These are phyloP conservation scores for Eilema griseolum DNA, from an alignment of 2,888 invertebrate genomes.

Conservation along the genomic window DNA sequence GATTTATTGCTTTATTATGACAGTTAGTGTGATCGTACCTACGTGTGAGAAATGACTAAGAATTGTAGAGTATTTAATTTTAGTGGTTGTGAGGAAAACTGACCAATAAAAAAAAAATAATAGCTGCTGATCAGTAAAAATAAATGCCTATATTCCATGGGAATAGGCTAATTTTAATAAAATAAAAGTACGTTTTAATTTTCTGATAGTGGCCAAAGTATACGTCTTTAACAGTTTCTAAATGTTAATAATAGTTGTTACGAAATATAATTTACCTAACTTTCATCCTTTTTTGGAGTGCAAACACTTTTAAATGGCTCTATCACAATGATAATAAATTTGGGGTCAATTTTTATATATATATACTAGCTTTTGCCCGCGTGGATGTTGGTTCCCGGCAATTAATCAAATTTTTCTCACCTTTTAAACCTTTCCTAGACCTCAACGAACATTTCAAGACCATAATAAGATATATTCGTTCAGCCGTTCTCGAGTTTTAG, in stretches of 20 bases:
- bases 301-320: background rate
- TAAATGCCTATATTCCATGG: background rate
- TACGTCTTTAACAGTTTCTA: background rate
- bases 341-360: background rate
- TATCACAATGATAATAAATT: background rate
- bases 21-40: no score
- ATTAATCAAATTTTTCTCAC: no score
- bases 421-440: no score
- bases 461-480: no score
- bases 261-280: background rate
- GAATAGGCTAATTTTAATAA: background rate
- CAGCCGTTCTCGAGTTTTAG: no score
- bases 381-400: no score
- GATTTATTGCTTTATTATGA: no score
- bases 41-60: background rate
- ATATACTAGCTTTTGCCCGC: no score
- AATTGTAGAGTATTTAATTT: background rate
- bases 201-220: background rate
- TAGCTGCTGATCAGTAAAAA: background rate
- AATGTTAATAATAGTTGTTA: background rate
- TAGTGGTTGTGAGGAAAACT: no score
- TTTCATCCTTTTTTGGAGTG: background rate
- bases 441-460: no score
- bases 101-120: background rate
- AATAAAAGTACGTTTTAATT: background rate